Evolutionary conservation across 2,888 invertebrate species (phyloP).

Genomic region (Koerneria pararmatus): DNA sequence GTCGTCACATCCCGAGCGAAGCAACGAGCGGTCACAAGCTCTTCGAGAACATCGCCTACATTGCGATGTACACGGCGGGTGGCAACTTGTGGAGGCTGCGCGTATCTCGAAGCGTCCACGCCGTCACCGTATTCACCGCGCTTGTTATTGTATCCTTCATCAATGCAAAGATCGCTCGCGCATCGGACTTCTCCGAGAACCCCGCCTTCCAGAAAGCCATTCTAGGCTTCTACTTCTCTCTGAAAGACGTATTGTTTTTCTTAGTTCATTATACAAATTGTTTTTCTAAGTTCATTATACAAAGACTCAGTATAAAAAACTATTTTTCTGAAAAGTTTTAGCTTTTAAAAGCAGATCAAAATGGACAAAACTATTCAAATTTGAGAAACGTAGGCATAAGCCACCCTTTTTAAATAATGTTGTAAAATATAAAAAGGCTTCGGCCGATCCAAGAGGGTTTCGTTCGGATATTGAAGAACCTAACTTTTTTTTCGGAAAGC

Average conservation of each 20-base stretch:
- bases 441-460: no score
- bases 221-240: slow-evolving; percentile 15
- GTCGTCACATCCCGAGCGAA: not conserved
- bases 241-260: slow-evolving; percentile 5
- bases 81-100: slow-evolving; percentile 12
- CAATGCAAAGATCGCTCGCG: not conserved
- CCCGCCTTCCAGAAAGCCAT: slow-evolving; percentile 9
- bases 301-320: no score
- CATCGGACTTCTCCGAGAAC: not conserved
- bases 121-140: not conserved
- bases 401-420: no score
- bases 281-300: no score
- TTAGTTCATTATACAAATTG: no score
- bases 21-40: not conserved
- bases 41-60: slow-evolving; percentile 15
- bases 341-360: no score
- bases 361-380: no score
- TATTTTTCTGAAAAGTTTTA: no score
- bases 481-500: no score
- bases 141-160: slow-evolving; percentile 11
- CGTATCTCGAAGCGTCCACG: not conserved
- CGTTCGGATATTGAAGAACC: no score
- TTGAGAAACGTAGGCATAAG: no score
- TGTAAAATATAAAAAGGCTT: no score
- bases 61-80: slow-evolving; percentile 21